Conservation (phyloP, 2,113 vertebrate species). For the Myrmophylax atrothorax region DNA sequence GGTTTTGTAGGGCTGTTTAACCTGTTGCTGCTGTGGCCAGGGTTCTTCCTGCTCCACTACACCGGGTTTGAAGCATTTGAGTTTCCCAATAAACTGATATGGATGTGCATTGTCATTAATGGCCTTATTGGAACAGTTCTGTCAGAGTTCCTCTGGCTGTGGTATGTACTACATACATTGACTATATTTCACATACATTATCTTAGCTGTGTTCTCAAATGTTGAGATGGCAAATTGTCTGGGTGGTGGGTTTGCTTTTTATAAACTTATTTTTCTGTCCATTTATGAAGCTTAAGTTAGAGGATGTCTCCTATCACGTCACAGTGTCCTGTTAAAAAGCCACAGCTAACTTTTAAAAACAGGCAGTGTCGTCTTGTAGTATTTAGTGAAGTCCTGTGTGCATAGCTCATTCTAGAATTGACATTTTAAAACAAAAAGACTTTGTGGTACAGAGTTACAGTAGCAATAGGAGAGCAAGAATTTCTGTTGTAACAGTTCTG, state of each 20-base stretch:
- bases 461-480: neutral
- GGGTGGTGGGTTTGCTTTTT: neutral
- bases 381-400: neutral
- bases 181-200: neutral
- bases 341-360: neutral
- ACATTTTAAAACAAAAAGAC: neutral
- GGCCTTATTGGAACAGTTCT: slow-evolving; percentile 96
- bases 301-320: neutral
- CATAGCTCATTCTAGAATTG: neutral
- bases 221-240: neutral
- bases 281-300: neutral
- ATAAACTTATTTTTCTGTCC: neutral
- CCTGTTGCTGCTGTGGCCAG: slow-evolving; percentile 94
- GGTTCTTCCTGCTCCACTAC: slow-evolving; percentile 95
- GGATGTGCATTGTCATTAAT: slow-evolving; percentile 94
- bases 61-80: slow-evolving; percentile 93
- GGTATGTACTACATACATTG: slow-evolving; percentile 75
- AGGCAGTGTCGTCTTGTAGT: neutral
- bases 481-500: neutral
- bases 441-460: neutral
- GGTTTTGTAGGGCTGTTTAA: slow-evolving; percentile 97
- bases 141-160: slow-evolving; percentile 97
- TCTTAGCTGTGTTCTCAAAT: neutral
- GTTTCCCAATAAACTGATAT: slow-evolving; percentile 91
- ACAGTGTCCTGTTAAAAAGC: neutral